Evolutionary conservation across 2,113 vertebrate species (phyloP), one percentile per base, ranked within the genome.

Genomic region (Caretta caretta): DNA sequence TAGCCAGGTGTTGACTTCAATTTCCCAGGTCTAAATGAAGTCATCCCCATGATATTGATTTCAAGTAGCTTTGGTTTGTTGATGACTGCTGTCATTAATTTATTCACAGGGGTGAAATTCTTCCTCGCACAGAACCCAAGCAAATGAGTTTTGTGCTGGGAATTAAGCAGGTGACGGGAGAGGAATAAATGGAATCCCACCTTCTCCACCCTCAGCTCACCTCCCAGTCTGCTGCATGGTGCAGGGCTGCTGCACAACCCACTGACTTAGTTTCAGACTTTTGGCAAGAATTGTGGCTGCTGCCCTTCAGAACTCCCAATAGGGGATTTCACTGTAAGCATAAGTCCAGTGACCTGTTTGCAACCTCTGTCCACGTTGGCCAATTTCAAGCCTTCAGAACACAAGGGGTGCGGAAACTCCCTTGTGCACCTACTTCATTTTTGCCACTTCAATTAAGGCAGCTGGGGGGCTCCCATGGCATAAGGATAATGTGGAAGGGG

Each of bases 91-190:
- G 50, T 51, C 53, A 49, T 83, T 19, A 8, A 48, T 84, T 59
- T 65, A 13, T 59, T 48, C 19, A 11, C 1, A 0, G 46, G 5
- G 17, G 5, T 19, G 35, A 50, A 2, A 10, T 1, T 65, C 11
- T 62, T 84, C 22, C 48, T 83, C 4, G 75, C 20, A 11, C 24
- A 42, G 29, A 56, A 54, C 35, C 53, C 29, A 2, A 69, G 51
- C 46, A 50, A 20, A 53, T n/a, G 10, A 5, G 3, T 94, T 78
- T 59, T 27, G 11, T n/a, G 51, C 51, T 56, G 75, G 25, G 17
- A 20, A 57, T 76, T 80, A 50, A 86, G 79, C 19, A 65, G 17
- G 24, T 65, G 27, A 10, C 31, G 46, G 79, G 65, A 59, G 59
- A 1, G 4, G 6, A 9, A 4, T 84, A 3, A 50, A 19, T 48